Evolutionary conservation across 2,113 vertebrate genomes (phyloP).

Genomic region (Benitochromis conjunctus): DNA sequence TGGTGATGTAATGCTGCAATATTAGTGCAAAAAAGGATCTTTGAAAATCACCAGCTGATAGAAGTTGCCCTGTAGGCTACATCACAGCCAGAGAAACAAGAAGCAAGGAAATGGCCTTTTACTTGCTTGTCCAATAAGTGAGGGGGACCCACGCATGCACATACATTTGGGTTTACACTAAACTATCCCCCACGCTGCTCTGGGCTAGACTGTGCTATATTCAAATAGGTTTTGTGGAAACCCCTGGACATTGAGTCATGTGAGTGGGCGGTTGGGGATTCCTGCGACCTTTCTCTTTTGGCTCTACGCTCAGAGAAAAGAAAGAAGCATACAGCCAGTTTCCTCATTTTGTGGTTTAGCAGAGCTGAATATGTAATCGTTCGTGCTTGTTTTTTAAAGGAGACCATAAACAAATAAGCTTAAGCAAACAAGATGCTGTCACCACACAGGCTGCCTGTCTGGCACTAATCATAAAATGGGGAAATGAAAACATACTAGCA

Average conservation of each 20-base stretch:
- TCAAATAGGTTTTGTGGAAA: constrained; percentile 69
- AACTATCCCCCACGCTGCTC: background rate
- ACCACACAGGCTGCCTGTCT: constrained; percentile 16
- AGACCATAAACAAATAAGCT: background rate
- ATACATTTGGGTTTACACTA: background rate
- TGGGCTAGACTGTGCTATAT: constrained; percentile 44
- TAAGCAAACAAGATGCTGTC: background rate
- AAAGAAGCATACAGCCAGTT: constrained; percentile 19
- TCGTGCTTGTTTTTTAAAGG: background rate
- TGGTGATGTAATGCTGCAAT: constrained; percentile 1
- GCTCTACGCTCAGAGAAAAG: background rate
- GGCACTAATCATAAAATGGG: constrained; percentile 28
- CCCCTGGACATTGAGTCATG: constrained; percentile 75
- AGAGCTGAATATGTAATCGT: background rate
- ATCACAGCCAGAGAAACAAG: background rate
- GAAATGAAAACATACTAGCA: constrained; percentile 46
- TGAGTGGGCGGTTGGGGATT: constrained; percentile 74
- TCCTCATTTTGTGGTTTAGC: constrained; percentile 58
- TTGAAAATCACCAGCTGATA: background rate
- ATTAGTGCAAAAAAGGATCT: background rate
- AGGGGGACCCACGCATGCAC: background rate
- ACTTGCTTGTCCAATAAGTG: background rate
- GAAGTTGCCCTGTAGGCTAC: background rate
- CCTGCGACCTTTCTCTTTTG: constrained; percentile 62
- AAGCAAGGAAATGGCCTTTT: background rate